A percentile compares a stretch with the other conserved stretches of the same genome.
These are phyloP conservation scores for Carapus acus DNA, from an alignment of 2,797 vertebrate species.

Conservation along the genomic window DNA sequence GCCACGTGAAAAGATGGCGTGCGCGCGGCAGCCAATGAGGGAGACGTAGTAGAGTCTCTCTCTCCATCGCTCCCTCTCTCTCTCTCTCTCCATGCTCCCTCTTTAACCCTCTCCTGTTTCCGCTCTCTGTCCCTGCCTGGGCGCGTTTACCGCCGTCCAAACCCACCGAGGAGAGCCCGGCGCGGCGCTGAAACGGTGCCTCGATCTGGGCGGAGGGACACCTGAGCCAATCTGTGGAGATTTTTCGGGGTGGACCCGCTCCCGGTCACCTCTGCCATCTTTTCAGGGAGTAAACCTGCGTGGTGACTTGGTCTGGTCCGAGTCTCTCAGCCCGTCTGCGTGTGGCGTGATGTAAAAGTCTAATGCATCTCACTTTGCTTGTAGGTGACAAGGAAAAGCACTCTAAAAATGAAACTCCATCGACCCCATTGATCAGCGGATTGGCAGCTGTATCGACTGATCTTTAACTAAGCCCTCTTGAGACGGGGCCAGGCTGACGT, in stretches of 20 bases:
- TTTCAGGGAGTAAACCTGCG: slow-evolving; percentile 20
- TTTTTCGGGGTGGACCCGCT: slow-evolving; percentile 18
- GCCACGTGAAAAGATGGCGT: slow-evolving; percentile 56
- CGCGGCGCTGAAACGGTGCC: slow-evolving; percentile 11
- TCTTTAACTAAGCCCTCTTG: slow-evolving; percentile 49
- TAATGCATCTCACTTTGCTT: slow-evolving; percentile 16
- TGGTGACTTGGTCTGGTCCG: slow-evolving; percentile 28
- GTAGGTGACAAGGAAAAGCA: slow-evolving; percentile 44
- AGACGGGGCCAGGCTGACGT: slow-evolving; percentile 42
- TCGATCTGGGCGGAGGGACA: slow-evolving; percentile 18
- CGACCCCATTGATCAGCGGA: slow-evolving; percentile 50
- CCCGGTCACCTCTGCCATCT: slow-evolving; percentile 16
- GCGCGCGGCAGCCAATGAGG: slow-evolving; percentile 54
- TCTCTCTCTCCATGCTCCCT: slow-evolving; percentile 36
- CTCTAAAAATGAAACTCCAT: slow-evolving; percentile 57
- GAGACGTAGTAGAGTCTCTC: slow-evolving; percentile 50
- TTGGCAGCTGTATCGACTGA: slow-evolving; percentile 58
- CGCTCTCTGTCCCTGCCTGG: slow-evolving; percentile 36
- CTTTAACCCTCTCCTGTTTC: slow-evolving; percentile 58
- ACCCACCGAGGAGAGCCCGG: slow-evolving; percentile 31
- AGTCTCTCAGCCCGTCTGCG: slow-evolving; percentile 31
- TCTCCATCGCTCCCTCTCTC: slow-evolving; percentile 44
- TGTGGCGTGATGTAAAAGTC: slow-evolving; percentile 26
- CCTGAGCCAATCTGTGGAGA: slow-evolving; percentile 18
- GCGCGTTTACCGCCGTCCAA: slow-evolving; percentile 51